A percentile compares a stretch with the other conserved stretches of the same genome.
Conservation (phyloP, 2,797 vertebrate species). For the Sebastes steindachneri region DNA sequence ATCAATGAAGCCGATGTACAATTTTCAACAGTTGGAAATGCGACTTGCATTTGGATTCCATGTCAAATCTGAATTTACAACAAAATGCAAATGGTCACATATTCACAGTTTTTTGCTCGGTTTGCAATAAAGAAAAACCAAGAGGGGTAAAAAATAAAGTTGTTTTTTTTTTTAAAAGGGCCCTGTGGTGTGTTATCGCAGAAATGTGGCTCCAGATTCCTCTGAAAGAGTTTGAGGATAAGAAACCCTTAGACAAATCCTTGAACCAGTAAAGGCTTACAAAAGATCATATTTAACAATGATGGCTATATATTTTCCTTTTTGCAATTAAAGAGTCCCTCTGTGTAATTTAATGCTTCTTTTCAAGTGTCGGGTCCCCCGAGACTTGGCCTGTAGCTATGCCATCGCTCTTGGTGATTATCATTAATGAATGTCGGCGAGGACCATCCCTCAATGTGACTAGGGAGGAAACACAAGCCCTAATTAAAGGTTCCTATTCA, state of each 20-base stretch:
- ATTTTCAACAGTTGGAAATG: background rate
- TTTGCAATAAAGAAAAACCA: slow-evolving; percentile 2
- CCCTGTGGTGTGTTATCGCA: slow-evolving; percentile 20
- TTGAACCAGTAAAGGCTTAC: slow-evolving; percentile 76
- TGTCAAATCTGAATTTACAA: slow-evolving; percentile 9
- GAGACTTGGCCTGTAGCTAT: slow-evolving; percentile 81
- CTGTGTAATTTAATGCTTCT: slow-evolving; percentile 85
- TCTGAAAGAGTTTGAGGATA: slow-evolving; percentile 55
- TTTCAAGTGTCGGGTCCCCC: slow-evolving; percentile 81
- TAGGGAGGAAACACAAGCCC: slow-evolving; percentile 82
- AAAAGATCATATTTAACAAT: slow-evolving; percentile 82
- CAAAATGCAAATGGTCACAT: background rate
- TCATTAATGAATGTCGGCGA: slow-evolving; percentile 84
- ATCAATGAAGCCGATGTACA: background rate
- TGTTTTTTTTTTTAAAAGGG: background rate
- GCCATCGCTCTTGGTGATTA: slow-evolving; percentile 85
- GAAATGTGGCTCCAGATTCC: slow-evolving; percentile 33
- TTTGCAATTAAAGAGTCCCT: slow-evolving; percentile 84
- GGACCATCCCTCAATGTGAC: slow-evolving; percentile 84
- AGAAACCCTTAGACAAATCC: slow-evolving; percentile 74
- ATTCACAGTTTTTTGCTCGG: background rate
- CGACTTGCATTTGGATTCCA: background rate
- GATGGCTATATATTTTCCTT: slow-evolving; percentile 81
- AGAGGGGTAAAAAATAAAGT: background rate
- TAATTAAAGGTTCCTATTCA: slow-evolving; percentile 86